These are phyloP conservation scores for Synergus umbraculus DNA, from an alignment of 2,888 invertebrate genomes.

Conservation along the genomic window DNA sequence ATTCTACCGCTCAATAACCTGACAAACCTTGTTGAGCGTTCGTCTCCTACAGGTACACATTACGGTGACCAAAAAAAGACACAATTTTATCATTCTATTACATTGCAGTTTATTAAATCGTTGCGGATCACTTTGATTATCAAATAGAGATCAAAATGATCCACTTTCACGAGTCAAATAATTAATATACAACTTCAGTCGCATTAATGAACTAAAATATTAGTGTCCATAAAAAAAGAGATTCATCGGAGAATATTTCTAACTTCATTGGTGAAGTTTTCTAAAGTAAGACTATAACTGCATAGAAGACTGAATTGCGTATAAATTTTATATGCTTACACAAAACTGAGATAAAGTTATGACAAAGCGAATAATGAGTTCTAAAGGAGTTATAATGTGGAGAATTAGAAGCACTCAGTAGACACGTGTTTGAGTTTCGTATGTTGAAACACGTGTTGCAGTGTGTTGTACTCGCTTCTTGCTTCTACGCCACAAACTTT, in stretches of 20 bases:
- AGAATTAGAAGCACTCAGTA: constrained; percentile 36
- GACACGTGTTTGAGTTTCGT: constrained; percentile 31
- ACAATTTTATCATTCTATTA: no score
- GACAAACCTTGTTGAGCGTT: constrained; percentile 10
- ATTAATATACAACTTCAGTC: no score
- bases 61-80: no score
- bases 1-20: constrained; percentile 20
- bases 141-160: no score
- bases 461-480: constrained; percentile 36
- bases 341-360: background rate
- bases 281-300: no score
- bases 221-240: no score
- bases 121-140: no score
- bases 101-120: no score
- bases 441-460: constrained; percentile 24
- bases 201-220: no score
- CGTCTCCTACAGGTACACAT: background rate
- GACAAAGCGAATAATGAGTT: constrained; percentile 7
- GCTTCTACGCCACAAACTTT: constrained; percentile 57
- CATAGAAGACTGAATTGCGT: background rate
- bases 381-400: constrained; percentile 21
- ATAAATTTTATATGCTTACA: background rate
- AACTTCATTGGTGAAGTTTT: no score
- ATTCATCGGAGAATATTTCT: no score
- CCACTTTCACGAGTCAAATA: no score